Evolutionary conservation across 2,888 invertebrate genomes (phyloP).

Genomic region (Meloe dianella): DNA sequence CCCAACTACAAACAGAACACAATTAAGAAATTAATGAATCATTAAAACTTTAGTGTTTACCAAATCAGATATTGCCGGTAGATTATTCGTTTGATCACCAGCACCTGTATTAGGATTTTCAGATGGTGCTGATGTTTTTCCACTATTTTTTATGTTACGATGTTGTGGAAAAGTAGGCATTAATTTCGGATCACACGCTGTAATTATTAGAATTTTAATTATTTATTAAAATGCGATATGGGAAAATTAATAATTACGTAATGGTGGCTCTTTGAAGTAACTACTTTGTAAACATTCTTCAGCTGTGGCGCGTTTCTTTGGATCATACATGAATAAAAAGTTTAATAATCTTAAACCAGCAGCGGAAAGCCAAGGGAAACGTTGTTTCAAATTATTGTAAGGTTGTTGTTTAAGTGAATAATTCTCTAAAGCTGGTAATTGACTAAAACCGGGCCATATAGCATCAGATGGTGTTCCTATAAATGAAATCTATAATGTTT

Average conservation of each 20-base stretch:
- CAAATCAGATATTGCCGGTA: conserved; percentile 82
- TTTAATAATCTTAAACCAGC: conserved; percentile 90
- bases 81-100: conserved; percentile 75
- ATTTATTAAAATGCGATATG: neutral
- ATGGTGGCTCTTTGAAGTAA: conserved; percentile 94
- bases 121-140: conserved; percentile 54
- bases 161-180: conserved; percentile 99
- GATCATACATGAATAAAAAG: conserved; percentile 97
- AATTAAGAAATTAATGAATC: conserved; percentile 23
- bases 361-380: conserved; percentile 89
- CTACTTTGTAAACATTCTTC: conserved; percentile 93
- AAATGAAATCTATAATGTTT: conserved; percentile 17
- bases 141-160: conserved; percentile 74
- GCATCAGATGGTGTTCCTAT: conserved; percentile 86
- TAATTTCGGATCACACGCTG: conserved; percentile 94
- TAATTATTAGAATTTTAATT: conserved; percentile 6
- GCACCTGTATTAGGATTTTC: conserved; percentile 65
- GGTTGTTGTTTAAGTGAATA: conserved; percentile 90
- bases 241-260: conserved; percentile 68
- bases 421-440: conserved; percentile 87
- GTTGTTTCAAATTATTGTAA: conserved; percentile 92
- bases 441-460: conserved; percentile 94
- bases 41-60: conserved; percentile 48
- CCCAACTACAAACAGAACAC: conserved; percentile 65
- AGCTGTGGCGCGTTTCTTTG: conserved; percentile 92